A percentile compares a stretch with the other conserved stretches of the same genome.
Evolutionary conservation across 2,888 invertebrate genomes (phyloP).

Genomic region (Nomada flava): DNA sequence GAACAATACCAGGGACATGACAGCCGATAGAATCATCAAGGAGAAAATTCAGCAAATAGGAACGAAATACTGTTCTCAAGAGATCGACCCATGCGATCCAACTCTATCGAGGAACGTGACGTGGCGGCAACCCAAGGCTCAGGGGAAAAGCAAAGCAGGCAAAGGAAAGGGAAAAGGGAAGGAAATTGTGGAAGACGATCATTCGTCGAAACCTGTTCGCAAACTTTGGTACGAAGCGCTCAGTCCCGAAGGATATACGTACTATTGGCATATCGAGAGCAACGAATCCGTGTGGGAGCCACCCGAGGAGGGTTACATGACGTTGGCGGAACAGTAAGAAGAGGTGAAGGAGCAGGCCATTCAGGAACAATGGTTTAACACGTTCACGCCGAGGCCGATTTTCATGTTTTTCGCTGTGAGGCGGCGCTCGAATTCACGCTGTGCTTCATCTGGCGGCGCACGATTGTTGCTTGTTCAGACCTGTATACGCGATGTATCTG

Average conservation of each 20-base stretch:
- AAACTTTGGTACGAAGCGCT: slow-evolving; percentile 92
- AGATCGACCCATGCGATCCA: slow-evolving; percentile 79
- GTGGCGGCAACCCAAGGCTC: slow-evolving; percentile 47
- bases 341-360: slow-evolving; percentile 85
- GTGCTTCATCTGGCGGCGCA: too few species aligned
- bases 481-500: too few species aligned
- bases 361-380: slow-evolving; percentile 82
- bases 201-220: slow-evolving; percentile 55
- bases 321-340: slow-evolving; percentile 87
- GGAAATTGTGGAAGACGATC: slow-evolving; percentile 68
- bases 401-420: too few species aligned
- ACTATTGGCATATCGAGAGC: slow-evolving; percentile 94
- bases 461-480: too few species aligned
- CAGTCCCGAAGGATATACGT: slow-evolving; percentile 90
- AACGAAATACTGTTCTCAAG: slow-evolving; percentile 62
- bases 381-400: too few species aligned
- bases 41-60: slow-evolving; percentile 72
- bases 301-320: slow-evolving; percentile 90
- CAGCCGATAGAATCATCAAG: slow-evolving; percentile 84
- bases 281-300: slow-evolving; percentile 92
- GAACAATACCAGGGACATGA: slow-evolving; percentile 82
- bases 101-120: slow-evolving; percentile 46
- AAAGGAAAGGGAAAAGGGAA: too few species aligned
- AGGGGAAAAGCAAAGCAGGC: slow-evolving; percentile 70
- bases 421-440: too few species aligned